Conservation (phyloP, 2,888 invertebrate species). For the Microchrysa polita region DNA sequence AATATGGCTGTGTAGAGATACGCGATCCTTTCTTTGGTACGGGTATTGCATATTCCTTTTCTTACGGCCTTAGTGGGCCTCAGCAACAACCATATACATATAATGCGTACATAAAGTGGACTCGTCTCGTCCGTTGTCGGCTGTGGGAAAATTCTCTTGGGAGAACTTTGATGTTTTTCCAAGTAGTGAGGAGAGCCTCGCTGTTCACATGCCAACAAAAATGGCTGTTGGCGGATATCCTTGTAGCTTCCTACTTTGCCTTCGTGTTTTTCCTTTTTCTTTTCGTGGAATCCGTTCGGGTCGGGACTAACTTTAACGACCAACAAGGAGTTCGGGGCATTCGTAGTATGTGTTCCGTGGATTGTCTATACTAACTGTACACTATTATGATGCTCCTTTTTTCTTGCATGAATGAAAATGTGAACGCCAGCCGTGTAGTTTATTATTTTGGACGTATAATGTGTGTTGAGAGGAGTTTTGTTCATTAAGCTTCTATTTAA, state of each 20-base stretch:
- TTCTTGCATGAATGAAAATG: conserved; percentile 20
- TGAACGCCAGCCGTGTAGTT: conserved; percentile 32
- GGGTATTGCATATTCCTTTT: background rate
- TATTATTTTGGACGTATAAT: conserved; percentile 41
- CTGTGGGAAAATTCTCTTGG: conserved; percentile 8
- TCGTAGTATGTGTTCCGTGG: too few relatives aligned
- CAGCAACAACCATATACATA: conserved; percentile 13
- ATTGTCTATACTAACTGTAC: too few relatives aligned
- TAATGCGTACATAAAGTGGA: too few relatives aligned
- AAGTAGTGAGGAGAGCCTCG: conserved; percentile 2
- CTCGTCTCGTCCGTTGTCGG: too few relatives aligned
- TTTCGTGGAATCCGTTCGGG: conserved; percentile 29
- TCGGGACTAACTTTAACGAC: too few relatives aligned
- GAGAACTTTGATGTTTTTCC: conserved; percentile 20
- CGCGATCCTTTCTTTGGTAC: background rate
- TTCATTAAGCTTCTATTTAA: conserved; percentile 43
- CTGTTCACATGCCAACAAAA: background rate
- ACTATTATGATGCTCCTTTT: too few relatives aligned
- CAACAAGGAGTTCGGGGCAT: too few relatives aligned
- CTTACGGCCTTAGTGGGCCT: background rate
- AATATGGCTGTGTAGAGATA: too few relatives aligned
- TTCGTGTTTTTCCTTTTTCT: conserved; percentile 26
- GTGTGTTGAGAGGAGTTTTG: conserved; percentile 40
- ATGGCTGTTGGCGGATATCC: conserved; percentile 35
- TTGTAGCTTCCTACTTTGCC: conserved; percentile 30